Conservation (phyloP, 2,797 vertebrate species). For the Thamnophis elegans region DNA sequence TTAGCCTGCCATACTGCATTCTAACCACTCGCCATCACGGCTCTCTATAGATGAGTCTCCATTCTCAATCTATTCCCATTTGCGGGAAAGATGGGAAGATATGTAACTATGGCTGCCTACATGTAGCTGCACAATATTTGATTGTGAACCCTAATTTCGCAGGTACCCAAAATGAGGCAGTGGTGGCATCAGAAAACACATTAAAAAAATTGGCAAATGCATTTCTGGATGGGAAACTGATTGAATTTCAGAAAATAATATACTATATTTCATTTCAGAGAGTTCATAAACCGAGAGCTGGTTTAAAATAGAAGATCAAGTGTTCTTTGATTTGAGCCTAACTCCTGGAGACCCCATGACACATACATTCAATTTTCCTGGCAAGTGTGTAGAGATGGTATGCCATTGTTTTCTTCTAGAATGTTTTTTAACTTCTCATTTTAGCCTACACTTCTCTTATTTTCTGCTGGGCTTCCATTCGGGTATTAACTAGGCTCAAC, state of each 20-base stretch:
- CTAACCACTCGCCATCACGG: neutral
- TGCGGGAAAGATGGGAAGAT: neutral
- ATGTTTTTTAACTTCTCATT: neutral
- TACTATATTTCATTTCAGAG: neutral
- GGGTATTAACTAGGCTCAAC: neutral
- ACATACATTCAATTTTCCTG: neutral
- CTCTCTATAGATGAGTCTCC: neutral
- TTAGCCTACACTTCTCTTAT: neutral
- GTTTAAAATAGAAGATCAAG: neutral
- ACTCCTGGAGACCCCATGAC: neutral
- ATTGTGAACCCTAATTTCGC: neutral
- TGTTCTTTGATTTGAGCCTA: neutral
- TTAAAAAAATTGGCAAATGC: neutral
- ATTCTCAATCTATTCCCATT: neutral
- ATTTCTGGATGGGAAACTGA: neutral
- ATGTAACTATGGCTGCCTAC: neutral
- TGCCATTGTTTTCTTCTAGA: neutral
- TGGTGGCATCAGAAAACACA: neutral
- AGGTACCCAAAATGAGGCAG: neutral
- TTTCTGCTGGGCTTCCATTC: neutral
- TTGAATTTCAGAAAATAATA: neutral
- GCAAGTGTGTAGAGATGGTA: neutral
- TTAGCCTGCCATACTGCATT: too few relatives aligned
- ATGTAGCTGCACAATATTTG: neutral
- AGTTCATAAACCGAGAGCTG: neutral